These are phyloP conservation scores for Drosophila nr. perissopoda DNA, from an alignment of 2,888 invertebrate genomes.

Conservation along the genomic window DNA sequence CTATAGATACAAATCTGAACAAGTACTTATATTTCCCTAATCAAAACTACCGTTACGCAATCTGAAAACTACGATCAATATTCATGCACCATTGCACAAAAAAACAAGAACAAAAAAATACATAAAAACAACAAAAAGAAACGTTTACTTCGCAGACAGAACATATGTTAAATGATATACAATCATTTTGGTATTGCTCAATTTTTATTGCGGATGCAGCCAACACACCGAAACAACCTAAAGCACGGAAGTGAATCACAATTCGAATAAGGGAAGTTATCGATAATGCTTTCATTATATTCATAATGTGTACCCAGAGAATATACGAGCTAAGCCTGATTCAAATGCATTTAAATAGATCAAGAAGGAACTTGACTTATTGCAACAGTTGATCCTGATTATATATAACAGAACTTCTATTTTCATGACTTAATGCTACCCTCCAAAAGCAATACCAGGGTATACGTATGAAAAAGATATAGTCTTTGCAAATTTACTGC, in stretches of 20 bases:
- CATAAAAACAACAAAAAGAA: not conserved
- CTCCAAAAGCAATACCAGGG: not conserved
- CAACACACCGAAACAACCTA: slow-evolving; percentile 30
- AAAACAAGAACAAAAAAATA: not conserved
- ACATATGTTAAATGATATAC: slow-evolving; percentile 20
- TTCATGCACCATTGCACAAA: slow-evolving; percentile 28
- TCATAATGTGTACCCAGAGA: not conserved
- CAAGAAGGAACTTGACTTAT: not conserved
- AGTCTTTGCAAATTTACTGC: not conserved
- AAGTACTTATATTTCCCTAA: not conserved
- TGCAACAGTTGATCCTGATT: not conserved
- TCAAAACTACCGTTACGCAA: slow-evolving; percentile 21
- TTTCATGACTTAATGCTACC: not conserved
- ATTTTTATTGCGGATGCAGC: slow-evolving; percentile 44
- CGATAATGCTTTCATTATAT: not conserved
- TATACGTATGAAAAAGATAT: not conserved
- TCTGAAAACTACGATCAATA: slow-evolving; percentile 16
- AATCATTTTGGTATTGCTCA: slow-evolving; percentile 13
- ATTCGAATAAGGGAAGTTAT: not conserved
- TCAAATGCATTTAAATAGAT: not conserved
- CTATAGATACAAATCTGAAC: not conserved
- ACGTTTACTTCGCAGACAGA: not conserved
- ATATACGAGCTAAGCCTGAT: too few relatives aligned
- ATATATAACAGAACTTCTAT: not conserved
- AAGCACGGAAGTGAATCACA: slow-evolving; percentile 15